Percentiles rank a stretch among this genome's conserved stretches.
These are phyloP conservation scores for Yponomeuta evonymella DNA, from an alignment of 2,888 invertebrate species.

Conservation along the genomic window DNA sequence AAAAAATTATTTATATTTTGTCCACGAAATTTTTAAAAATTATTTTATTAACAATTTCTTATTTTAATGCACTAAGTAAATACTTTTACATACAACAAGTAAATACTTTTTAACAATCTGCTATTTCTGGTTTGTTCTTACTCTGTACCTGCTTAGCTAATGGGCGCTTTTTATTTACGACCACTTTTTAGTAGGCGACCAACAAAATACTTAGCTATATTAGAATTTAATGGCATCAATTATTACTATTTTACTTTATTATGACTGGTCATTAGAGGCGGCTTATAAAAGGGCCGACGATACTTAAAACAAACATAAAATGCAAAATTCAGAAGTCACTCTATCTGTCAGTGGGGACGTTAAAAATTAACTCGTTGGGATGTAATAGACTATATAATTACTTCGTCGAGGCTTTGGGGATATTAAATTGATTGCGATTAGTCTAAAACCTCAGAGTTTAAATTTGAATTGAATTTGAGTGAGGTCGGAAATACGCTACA, in stretches of 20 bases:
- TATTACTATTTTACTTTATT: slow-evolving; percentile 29
- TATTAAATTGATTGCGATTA: too few relatives aligned
- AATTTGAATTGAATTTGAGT: too few relatives aligned
- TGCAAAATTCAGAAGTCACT: slow-evolving; percentile 5
- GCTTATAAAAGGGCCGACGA: slow-evolving; percentile 22
- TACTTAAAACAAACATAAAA: slow-evolving; percentile 25
- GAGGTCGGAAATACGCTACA: too few relatives aligned
- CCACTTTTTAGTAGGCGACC: neutral
- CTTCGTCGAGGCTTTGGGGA: too few relatives aligned
- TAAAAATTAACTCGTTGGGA: neutral
- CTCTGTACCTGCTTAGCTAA: neutral
- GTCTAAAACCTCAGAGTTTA: too few relatives aligned
- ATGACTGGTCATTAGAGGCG: slow-evolving; percentile 26
- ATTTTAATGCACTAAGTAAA: too few relatives aligned
- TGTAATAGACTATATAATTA: neutral
- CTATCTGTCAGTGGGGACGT: slow-evolving; percentile 3
- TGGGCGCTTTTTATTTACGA: slow-evolving; percentile 6
- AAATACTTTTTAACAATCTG: too few relatives aligned
- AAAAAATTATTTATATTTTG: too few relatives aligned
- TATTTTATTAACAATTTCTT: too few relatives aligned
- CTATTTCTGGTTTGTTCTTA: neutral
- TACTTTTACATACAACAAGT: too few relatives aligned
- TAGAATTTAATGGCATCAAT: slow-evolving; percentile 32
- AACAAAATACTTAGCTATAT: slow-evolving; percentile 28
- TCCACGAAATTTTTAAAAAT: too few relatives aligned